Base-by-base conservation (phyloP, 1,140 invertebrate species). In the Solenopsis invicta region DNA sequence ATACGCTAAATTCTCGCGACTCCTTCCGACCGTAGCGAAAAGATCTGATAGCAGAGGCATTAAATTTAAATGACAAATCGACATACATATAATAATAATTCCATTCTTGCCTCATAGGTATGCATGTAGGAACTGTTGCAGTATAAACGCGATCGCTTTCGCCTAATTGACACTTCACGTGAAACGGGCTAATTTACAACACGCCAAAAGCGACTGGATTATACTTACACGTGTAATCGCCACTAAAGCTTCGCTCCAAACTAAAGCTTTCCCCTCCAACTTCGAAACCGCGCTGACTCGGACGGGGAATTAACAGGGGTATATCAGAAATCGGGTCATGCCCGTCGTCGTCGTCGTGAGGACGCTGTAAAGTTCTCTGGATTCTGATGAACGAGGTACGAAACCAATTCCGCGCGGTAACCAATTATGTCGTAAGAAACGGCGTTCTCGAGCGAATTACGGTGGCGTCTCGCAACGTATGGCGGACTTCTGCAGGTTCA, bases 351-450 rank as follows among this genome's bases (percentile, higher is more conserved):
- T 62, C 61, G 82, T 76, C 66, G 45, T 21, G 56, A 52, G 48
- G 34, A n/a, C 29, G 37, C 67, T 56, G 52, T 37, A 59, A 81
- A 88, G 75, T 89, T 89, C 77, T 21, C 54, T 37, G 85, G 37
- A 50, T 69, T 56, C 69, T 21, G 45, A 37, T 34, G 34, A 75
- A 85, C 85, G 69, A 89, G 71, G 21, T 34, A 52, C 48, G 78
- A 85, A 89, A 82, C 74, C 81, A 85, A 89, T 90, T 87, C 71
- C 81, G 45, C 48, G 71, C 81, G 56, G 82, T 75, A 88, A 87
- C 85, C 92, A 93, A 93, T 93, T 92, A 93, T 91, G 87, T 91
- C 84, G 77, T 87, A 81, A 91, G 91, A 89, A 90, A 91, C 87
- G 85, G 76, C 72, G 82, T 82, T 90, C 52, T 59, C 50, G 24